Conservation (phyloP, 2,113 vertebrate genomes). For the Gopherus evgoodei region DNA sequence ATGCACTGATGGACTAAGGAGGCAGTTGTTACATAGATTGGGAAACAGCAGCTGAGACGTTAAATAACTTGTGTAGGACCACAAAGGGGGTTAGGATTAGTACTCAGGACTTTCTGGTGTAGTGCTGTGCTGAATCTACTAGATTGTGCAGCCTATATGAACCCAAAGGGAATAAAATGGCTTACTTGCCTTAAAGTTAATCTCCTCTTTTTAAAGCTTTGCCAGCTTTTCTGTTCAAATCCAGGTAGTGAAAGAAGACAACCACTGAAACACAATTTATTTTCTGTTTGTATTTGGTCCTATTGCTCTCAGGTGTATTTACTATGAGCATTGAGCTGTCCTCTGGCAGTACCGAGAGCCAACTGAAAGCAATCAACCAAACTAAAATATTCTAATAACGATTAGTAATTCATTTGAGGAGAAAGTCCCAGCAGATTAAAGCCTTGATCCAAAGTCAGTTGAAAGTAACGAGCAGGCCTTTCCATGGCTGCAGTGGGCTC, state of each 20-base stretch:
- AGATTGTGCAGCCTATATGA: neutral
- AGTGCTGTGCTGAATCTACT: neutral
- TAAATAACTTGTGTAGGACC: neutral
- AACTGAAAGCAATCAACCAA: neutral
- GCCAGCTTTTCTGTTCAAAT: neutral
- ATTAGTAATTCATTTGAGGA: neutral
- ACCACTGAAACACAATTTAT: neutral
- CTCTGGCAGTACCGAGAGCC: neutral
- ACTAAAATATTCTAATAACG: neutral
- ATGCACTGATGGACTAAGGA: neutral
- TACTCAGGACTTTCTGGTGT: neutral
- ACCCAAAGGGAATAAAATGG: neutral
- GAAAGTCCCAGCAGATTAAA: neutral
- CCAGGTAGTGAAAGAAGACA: neutral
- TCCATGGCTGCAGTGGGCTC: neutral
- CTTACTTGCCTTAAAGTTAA: neutral
- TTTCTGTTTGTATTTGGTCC: neutral
- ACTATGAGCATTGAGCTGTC: neutral
- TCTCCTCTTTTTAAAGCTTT: neutral
- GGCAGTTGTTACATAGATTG: neutral
- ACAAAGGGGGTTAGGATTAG: neutral
- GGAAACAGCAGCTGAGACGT: neutral
- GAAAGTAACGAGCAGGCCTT: neutral
- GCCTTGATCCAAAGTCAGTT: neutral
- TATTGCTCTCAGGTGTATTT: neutral